phyloP scores from a whole-genome alignment of 1,140 invertebrate genomes.

The Caenorhabditis briggsae region DNA sequence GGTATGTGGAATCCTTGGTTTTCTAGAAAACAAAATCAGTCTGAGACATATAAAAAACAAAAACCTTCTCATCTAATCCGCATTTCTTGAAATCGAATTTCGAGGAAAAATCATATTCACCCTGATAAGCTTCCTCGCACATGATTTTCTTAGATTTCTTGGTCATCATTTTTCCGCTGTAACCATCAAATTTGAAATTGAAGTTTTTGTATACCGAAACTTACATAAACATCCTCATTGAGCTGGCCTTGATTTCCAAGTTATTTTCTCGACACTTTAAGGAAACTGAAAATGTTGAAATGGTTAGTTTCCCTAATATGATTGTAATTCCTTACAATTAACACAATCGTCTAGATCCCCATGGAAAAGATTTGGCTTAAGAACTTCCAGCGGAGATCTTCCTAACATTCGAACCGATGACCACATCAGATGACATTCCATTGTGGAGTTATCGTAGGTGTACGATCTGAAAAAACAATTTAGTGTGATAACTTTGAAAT shows the following conservation, averaged over 20 bases:
- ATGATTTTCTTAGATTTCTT: constrained; percentile 14
- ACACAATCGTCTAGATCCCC: constrained; percentile 36
- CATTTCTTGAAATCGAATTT: constrained; percentile 41
- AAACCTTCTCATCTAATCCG: constrained; percentile 8
- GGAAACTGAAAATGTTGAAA: background rate
- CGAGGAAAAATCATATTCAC: constrained; percentile 16
- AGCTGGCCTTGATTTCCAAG: constrained; percentile 32
- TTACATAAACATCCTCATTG: constrained; percentile 41
- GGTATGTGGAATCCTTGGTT: constrained; percentile 7
- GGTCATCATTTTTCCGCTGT: constrained; percentile 46
- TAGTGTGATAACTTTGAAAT: too few species aligned
- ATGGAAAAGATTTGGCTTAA: constrained; percentile 20
- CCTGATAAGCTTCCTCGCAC: constrained; percentile 20
- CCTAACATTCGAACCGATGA: constrained; percentile 29
- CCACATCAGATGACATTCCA: constrained; percentile 17
- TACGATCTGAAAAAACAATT: constrained; percentile 34
- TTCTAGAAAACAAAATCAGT: too few species aligned
- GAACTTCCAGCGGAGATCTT: constrained; percentile 11
- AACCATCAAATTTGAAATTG: background rate
- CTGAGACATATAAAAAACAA: too few species aligned
- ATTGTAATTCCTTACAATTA: constrained; percentile 2
- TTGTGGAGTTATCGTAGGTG: constrained; percentile 32
- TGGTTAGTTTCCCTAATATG: background rate
- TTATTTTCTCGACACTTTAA: constrained; percentile 35
- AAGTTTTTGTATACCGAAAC: background rate